Evolutionary conservation across 2,888 invertebrate species (phyloP).

Genomic region (Troides helena): DNA sequence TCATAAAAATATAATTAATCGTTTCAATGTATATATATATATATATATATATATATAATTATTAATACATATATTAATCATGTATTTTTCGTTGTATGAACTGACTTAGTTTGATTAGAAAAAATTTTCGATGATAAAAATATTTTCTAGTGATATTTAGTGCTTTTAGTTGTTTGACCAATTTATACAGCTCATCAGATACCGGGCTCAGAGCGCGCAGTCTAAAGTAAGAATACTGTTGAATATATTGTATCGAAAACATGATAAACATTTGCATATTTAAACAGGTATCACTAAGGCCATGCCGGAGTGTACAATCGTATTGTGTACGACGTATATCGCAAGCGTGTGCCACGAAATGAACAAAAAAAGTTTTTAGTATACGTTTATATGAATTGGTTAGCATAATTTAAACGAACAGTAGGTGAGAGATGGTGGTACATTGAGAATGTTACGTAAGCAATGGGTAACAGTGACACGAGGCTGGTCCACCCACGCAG

Average conservation of each 20-base stretch:
- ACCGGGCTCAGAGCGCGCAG: no score
- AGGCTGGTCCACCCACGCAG: slow-evolving; percentile 62
- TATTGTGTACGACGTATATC: slow-evolving; percentile 9
- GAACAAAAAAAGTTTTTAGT: background rate
- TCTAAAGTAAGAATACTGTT: no score
- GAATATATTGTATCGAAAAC: background rate
- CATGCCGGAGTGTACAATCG: slow-evolving; percentile 17
- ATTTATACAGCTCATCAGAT: no score
- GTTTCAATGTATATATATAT: no score
- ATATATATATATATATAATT: no score
- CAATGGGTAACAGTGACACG: slow-evolving; percentile 53
- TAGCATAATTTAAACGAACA: slow-evolving; percentile 16
- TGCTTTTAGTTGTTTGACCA: no score
- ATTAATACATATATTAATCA: no score
- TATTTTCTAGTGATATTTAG: no score
- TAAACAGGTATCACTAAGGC: slow-evolving; percentile 20
- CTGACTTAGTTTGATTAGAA: no score
- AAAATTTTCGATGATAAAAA: no score
- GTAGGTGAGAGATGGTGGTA: slow-evolving; percentile 32
- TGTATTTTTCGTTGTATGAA: no score
- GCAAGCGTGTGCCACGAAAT: slow-evolving; percentile 9
- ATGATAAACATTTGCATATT: slow-evolving; percentile 9
- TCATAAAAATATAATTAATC: no score
- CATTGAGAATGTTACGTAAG: slow-evolving; percentile 61
- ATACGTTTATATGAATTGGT: slow-evolving; percentile 9